Evolutionary conservation across 2,797 vertebrate genomes (phyloP).

Genomic region (Lerista edwardsae): DNA sequence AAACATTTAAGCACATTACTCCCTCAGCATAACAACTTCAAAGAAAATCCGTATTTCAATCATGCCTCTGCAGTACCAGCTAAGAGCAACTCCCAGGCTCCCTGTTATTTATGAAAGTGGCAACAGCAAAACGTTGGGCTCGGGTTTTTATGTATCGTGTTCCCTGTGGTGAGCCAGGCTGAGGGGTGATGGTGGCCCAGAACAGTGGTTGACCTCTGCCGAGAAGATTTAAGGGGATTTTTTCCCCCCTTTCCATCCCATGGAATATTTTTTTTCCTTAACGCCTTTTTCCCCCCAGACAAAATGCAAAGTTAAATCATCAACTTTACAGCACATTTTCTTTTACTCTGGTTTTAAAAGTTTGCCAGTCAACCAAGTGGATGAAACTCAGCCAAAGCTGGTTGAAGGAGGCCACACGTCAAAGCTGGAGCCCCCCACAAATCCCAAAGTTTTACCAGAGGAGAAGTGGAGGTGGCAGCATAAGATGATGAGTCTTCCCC

Average conservation of each 20-base stretch:
- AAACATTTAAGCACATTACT: slow-evolving; percentile 10
- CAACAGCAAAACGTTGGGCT: slow-evolving; percentile 1
- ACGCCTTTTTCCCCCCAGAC: not conserved
- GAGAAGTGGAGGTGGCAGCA: too few species aligned
- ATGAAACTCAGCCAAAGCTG: not conserved
- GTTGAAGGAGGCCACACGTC: too few species aligned
- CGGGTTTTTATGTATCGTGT: slow-evolving; percentile 13
- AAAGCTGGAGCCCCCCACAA: too few species aligned
- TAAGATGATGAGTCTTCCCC: too few species aligned
- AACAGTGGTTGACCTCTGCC: slow-evolving; percentile 45
- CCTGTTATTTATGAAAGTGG: slow-evolving; percentile 18
- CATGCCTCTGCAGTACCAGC: slow-evolving; percentile 7
- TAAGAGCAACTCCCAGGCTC: not conserved
- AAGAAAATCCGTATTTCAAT: not conserved
- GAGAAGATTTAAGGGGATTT: slow-evolving; percentile 31
- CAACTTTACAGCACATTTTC: not conserved
- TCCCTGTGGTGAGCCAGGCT: slow-evolving; percentile 17
- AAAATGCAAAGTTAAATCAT: not conserved
- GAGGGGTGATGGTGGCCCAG: slow-evolving; percentile 41
- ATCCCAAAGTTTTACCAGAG: too few species aligned
- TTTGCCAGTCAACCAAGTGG: not conserved
- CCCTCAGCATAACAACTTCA: not conserved
- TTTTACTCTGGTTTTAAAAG: not conserved
- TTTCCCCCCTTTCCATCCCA: not conserved
- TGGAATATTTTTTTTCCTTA: slow-evolving; percentile 38